phyloP scores from a whole-genome alignment of 2,797 vertebrate species.

The Leptatherina wallacei region DNA sequence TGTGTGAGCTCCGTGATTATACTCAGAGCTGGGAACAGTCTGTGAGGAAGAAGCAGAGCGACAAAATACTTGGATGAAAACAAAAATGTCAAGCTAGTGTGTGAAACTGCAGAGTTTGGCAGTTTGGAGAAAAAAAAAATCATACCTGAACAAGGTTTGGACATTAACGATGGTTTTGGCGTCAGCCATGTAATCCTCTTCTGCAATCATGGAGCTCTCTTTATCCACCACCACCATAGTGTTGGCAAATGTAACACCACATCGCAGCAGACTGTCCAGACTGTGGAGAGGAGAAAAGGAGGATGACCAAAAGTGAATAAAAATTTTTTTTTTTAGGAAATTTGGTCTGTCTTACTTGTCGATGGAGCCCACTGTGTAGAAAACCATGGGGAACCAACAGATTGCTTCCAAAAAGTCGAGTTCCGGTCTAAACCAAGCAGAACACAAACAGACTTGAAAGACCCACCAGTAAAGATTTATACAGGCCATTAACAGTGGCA shows the following conservation, averaged over 20 bases:
- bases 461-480: slow-evolving; percentile 37
- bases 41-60: slow-evolving; percentile 44
- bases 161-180: slow-evolving; percentile 90
- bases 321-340: too few relatives aligned
- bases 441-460: slow-evolving; percentile 59
- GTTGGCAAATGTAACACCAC: slow-evolving; percentile 87
- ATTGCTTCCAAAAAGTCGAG: slow-evolving; percentile 89
- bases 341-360: slow-evolving; percentile 83
- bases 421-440: slow-evolving; percentile 83
- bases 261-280: slow-evolving; percentile 87
- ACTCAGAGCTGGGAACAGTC: slow-evolving; percentile 87
- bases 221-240: slow-evolving; percentile 90
- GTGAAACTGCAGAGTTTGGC: slow-evolving; percentile 1
- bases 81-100: neutral
- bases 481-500: slow-evolving; percentile 43
- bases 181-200: slow-evolving; percentile 90
- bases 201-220: slow-evolving; percentile 89
- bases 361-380: slow-evolving; percentile 89
- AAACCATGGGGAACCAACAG: slow-evolving; percentile 90
- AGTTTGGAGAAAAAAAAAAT: neutral
- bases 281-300: slow-evolving; percentile 51
- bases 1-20: slow-evolving; percentile 90
- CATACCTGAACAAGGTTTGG: slow-evolving; percentile 87
- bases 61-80: neutral
- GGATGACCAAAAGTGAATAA: neutral